A percentile compares a stretch with the other conserved stretches of the same genome.
Evolutionary conservation across 2,888 invertebrate genomes (phyloP).

Genomic region (Synanthedon tipuliformis): DNA sequence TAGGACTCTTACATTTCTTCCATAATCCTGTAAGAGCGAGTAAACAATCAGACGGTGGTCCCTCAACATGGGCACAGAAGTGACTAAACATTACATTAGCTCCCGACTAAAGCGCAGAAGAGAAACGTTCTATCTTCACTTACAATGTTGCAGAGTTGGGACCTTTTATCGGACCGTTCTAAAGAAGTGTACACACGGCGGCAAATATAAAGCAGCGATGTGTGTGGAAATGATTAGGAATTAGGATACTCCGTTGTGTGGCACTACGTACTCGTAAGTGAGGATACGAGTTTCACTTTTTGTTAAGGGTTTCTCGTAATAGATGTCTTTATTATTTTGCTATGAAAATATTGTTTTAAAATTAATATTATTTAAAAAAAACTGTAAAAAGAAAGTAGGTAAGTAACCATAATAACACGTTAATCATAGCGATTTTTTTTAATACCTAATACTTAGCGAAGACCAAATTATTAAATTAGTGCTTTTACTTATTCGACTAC

Average conservation of each 20-base stretch:
- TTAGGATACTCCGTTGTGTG: constrained; percentile 52
- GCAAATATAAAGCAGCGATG: constrained; percentile 39
- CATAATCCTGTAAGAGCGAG: constrained; percentile 18
- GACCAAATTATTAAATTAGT: too few relatives aligned
- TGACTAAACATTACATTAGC: constrained; percentile 51
- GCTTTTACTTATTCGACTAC: too few relatives aligned
- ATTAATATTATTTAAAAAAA: too few relatives aligned
- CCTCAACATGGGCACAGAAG: constrained; percentile 25
- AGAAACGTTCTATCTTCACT: constrained; percentile 21
- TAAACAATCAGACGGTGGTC: constrained; percentile 62
- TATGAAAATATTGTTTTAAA: too few relatives aligned
- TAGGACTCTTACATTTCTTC: neutral
- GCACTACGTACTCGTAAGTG: constrained; percentile 28
- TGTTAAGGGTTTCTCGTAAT: too few relatives aligned
- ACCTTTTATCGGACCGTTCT: constrained; percentile 26
- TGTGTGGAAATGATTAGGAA: constrained; percentile 53
- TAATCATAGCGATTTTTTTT: too few relatives aligned
- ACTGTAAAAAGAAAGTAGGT: too few relatives aligned
- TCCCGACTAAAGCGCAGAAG: constrained; percentile 15
- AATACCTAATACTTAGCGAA: too few relatives aligned
- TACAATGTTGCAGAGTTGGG: constrained; percentile 10
- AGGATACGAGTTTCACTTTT: neutral
- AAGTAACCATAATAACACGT: too few relatives aligned
- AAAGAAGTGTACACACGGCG: constrained; percentile 48
- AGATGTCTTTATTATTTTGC: too few relatives aligned